Evolutionary conservation across 2,797 vertebrate species (phyloP).

Genomic region (Sebastes taczanowskii): DNA sequence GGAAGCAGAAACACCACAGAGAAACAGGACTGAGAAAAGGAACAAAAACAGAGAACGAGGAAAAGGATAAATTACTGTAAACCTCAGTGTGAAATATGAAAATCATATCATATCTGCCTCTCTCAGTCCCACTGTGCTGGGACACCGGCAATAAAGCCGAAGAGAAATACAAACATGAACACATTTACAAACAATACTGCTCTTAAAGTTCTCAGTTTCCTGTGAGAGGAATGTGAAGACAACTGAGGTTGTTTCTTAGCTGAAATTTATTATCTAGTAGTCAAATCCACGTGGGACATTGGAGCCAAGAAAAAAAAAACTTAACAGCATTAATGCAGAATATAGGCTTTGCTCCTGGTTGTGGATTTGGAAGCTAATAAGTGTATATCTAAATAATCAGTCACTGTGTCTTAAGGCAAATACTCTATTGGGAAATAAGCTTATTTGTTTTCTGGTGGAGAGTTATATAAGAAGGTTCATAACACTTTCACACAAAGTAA

Average conservation of each 20-base stretch:
- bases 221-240: not conserved
- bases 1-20: not conserved
- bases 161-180: not conserved
- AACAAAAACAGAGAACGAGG: not conserved
- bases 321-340: not conserved
- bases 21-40: not conserved
- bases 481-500: not conserved
- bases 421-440: not conserved
- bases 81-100: slow-evolving; percentile 30
- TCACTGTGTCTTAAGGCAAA: not conserved
- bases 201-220: not conserved
- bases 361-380: not conserved
- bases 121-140: slow-evolving; percentile 10
- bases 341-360: not conserved
- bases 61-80: slow-evolving; percentile 13
- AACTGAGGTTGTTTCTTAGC: not conserved
- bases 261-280: not conserved
- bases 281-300: not conserved
- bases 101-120: not conserved
- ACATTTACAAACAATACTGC: not conserved
- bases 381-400: not conserved
- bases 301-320: not conserved
- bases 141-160: not conserved
- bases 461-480: not conserved
- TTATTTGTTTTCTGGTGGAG: not conserved